Base-by-base conservation (phyloP, 2,797 vertebrate genomes). In the Danionella dracula region DNA sequence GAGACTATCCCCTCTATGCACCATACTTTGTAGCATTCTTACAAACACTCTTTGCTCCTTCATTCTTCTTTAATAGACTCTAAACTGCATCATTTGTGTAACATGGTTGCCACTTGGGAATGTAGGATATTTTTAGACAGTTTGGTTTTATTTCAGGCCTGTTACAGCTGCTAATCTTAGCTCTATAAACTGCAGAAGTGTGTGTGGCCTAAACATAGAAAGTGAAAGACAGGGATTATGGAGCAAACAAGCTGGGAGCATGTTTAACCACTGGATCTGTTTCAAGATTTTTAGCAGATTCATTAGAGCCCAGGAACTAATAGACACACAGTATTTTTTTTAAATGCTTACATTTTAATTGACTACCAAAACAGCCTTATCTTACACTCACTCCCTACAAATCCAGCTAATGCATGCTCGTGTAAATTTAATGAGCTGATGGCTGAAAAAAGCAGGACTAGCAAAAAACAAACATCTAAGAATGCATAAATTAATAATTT, bases 361-460 rank as follows among this genome's bases (percentile, higher is more conserved):
- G 78, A 89, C 82, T 78, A 11, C 78, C 17, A 53, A 66, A 71
- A 75, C 64, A 70, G 76, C 78, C 79, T n/a, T n/a, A n/a, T n/a
- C n/a, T n/a, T n/a, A n/a, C n/a, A n/a, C n/a, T n/a, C n/a, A n/a
- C n/a, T n/a, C n/a, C n/a, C n/a, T n/a, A n/a, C n/a, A n/a, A n/a
- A n/a, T n/a, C n/a, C n/a, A n/a, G n/a, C n/a, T n/a, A n/a, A n/a
- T n/a, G n/a, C n/a, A n/a, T n/a, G n/a, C n/a, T n/a, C n/a, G n/a
- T n/a, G n/a, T n/a, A n/a, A n/a, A n/a, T n/a, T n/a, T n/a, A n/a
- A n/a, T n/a, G n/a, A n/a, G n/a, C n/a, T n/a, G n/a, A n/a, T n/a
- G n/a, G n/a, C n/a, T n/a, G n/a, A n/a, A n/a, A n/a, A n/a, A n/a
- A n/a, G n/a, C n/a, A n/a, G n/a, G n/a, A n/a, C n/a, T n/a, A n/a